Evolutionary conservation across 1,140 invertebrate species (phyloP), one percentile per base, ranked within the genome.

Genomic region (Solenopsis fugax): DNA sequence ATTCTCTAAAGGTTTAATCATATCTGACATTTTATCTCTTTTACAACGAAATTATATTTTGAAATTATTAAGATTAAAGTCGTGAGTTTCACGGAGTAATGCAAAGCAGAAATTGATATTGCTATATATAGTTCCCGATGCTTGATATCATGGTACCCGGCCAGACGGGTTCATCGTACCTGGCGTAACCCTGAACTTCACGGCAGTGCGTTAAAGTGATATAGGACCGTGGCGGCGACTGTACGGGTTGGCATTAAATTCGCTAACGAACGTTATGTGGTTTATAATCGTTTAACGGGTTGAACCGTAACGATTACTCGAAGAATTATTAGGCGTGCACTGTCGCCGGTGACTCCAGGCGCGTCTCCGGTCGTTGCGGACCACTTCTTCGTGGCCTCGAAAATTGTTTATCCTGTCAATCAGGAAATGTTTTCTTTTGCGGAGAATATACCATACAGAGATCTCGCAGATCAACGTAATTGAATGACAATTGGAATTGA

Each of bases 261-360:
- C 75, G 64, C 88, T 90, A 90, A 90, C 89, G 88, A 90, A 90
- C 85, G 80, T 71, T 89, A 87, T 29, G 88, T 69, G 85, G 78
- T 89, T 90, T 89, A 89, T 89, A 90, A 90, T 90, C 85, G 88
- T 65, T 89, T 85, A 90, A 84, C 85, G 73, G 88, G 21, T 87
- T 58, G 80, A 89, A 90, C 80, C 85, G 85, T 89, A 89, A 89
- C 85, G 88, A 90, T 89, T 89, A 87, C 69, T 24, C 34, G 58
- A 87, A 90, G 89, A 90, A 76, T 89, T 90, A 90, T 90, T 29
- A 78, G 80, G 41, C 48, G 78, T 60, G 54, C 54, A 67, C 78
- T 78, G 87, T 90, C 87, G 82, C 50, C 60, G 80, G 52, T 58
- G 48, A 89, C 34, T 87, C 56, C 24, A 50, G 29, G 48, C 54